Evolutionary conservation across 2,888 invertebrate species (phyloP).

Genomic region (Cantharis rufa): DNA sequence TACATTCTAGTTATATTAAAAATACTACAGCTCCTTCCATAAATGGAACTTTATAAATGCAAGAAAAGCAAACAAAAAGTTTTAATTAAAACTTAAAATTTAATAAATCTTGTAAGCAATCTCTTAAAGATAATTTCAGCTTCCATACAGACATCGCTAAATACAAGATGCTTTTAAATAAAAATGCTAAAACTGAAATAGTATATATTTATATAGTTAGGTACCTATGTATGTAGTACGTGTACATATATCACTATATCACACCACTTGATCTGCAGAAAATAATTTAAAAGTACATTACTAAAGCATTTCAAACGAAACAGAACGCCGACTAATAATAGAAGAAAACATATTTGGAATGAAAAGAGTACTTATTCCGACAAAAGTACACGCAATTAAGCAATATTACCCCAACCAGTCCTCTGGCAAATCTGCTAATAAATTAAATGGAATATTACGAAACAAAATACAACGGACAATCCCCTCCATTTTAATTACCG

Average conservation of each 20-base stretch:
- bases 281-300: slow-evolving; percentile 35
- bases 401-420: slow-evolving; percentile 24
- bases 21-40: neutral
- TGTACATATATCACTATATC: slow-evolving; percentile 30
- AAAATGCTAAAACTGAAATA: slow-evolving; percentile 6
- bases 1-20: neutral
- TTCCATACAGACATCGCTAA: neutral
- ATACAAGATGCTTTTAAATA: slow-evolving; percentile 5
- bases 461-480: slow-evolving; percentile 14
- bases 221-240: neutral
- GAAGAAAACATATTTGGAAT: slow-evolving; percentile 17
- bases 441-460: slow-evolving; percentile 18
- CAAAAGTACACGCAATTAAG: slow-evolving; percentile 31
- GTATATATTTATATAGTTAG: slow-evolving; percentile 25
- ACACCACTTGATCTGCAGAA: slow-evolving; percentile 29
- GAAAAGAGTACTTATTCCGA: slow-evolving; percentile 28
- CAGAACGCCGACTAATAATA: slow-evolving; percentile 25
- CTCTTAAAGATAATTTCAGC: neutral
- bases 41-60: neutral
- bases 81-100: neutral
- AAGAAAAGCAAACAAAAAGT: neutral
- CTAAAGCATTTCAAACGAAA: slow-evolving; percentile 38
- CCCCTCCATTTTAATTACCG: slow-evolving; percentile 17
- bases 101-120: neutral
- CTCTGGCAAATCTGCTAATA: slow-evolving; percentile 20